Base-by-base conservation (phyloP, 1,140 invertebrate species). In the Coenobita brevimanus region DNA sequence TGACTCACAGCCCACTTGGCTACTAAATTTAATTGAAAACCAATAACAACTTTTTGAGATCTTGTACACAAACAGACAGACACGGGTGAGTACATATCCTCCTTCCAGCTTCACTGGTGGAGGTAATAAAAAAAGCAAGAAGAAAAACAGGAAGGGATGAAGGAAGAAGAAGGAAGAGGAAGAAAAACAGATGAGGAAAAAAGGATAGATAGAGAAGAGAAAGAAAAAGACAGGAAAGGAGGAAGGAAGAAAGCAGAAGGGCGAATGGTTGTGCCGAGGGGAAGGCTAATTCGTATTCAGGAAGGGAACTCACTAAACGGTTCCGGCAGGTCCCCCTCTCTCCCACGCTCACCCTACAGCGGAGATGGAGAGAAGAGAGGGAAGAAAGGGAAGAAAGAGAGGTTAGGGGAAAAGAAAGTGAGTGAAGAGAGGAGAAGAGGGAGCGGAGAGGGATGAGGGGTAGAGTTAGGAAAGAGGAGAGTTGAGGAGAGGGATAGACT, bases 271-370 rank as follows among this genome's bases (percentile, higher is more conserved):
- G 62, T 10, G 62, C 30, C 30, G 43, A 54, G 57, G 62, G 54
- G 46, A 60, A 21, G 36, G n/a, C 21, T 50, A 76, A 75, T 82
- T 75, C 17, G 46, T 62, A 84, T 73, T 57, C 69, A 84, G 82
- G 82, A 84, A 84, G 50, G 38, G 82, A 50, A 60, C 82, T 84
- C 27, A 2, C 33, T 84, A 82, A 82, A 82, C 50, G 64, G 80
- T 82, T 82, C 80, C 80, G 80, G 64, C 80, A 69, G 64, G 36
- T 67, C 60, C 15, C 54, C 60, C 15, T 38, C 21, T 73, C 62
- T 43, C 38, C 27, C 41, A 43, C 38, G 36, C 30, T 73, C 69
- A 38, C 38, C 38, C 80, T 67, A 36, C 30, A 33, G 43, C 54
- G n/a, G n/a, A n/a, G n/a, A n/a, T n/a, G n/a, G n/a, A n/a, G n/a